Evolutionary conservation across 2,797 vertebrate genomes (phyloP).

Genomic region (Mus caroli): DNA sequence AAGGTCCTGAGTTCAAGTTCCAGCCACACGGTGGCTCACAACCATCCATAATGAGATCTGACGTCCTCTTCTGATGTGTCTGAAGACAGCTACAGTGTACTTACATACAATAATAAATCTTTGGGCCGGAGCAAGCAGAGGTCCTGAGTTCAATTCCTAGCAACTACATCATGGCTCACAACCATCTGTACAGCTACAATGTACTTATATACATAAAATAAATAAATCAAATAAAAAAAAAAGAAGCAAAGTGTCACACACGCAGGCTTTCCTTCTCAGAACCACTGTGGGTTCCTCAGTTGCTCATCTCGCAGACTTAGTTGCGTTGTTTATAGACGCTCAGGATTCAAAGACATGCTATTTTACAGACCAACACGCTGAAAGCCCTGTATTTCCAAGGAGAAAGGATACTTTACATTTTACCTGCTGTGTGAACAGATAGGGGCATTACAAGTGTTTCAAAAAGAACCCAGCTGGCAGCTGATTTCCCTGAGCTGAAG

Average conservation of each 20-base stretch:
- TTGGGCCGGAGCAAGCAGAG: no score
- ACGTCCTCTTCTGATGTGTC: no score
- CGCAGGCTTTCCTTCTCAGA: background rate
- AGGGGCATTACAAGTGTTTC: background rate
- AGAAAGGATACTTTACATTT: background rate
- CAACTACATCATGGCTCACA: no score
- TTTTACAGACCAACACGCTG: background rate
- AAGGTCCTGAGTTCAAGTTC: no score
- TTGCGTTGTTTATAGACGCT: slow-evolving; percentile 10
- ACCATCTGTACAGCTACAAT: no score
- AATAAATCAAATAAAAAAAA: no score
- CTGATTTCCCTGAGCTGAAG: background rate
- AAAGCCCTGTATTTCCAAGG: background rate
- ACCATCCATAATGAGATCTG: no score
- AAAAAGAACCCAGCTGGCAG: background rate
- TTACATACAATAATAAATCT: no score
- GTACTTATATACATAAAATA: no score
- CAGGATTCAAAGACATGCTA: background rate
- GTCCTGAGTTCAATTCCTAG: no score
- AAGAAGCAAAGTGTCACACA: slow-evolving; percentile 13
- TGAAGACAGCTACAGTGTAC: no score
- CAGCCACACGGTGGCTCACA: no score
- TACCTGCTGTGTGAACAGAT: background rate
- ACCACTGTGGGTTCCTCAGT: background rate
- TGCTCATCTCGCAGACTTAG: background rate